Percentiles rank a stretch among this genome's conserved stretches.
These are phyloP conservation scores for Pogonocherus hispidulus DNA, from an alignment of 2,888 invertebrate species.

Conservation along the genomic window DNA sequence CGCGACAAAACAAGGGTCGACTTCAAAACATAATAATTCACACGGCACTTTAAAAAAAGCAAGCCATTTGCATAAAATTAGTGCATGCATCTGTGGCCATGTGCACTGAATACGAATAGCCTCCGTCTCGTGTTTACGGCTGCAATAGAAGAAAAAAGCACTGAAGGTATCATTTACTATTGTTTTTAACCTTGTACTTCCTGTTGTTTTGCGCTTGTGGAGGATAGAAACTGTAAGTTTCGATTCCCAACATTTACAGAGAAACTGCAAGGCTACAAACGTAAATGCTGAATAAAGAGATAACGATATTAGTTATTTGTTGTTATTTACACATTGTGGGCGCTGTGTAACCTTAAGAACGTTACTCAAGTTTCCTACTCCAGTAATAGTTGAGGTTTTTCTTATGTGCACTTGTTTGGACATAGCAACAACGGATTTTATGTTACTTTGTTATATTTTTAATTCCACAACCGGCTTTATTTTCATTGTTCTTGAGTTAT, in stretches of 20 bases:
- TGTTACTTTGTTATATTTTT: no score
- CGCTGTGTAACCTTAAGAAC: constrained; percentile 25
- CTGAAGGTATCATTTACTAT: constrained; percentile 36
- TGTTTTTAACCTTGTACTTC: constrained; percentile 37
- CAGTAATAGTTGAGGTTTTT: neutral
- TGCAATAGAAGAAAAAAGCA: constrained; percentile 22
- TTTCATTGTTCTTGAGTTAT: no score
- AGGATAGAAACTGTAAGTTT: constrained; percentile 22
- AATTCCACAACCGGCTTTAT: no score
- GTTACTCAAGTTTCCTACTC: constrained; percentile 18
- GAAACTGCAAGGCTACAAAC: constrained; percentile 30
- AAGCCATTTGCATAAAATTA: constrained; percentile 28
- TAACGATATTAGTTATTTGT: constrained; percentile 13
- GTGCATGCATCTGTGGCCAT: constrained; percentile 35
- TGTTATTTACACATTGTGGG: constrained; percentile 19
- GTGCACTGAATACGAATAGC: constrained; percentile 33
- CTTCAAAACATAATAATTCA: constrained; percentile 3
- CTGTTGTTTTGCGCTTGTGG: constrained; percentile 31
- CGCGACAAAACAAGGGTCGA: constrained; percentile 9
- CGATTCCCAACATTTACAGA: constrained; percentile 20
- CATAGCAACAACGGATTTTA: no score
- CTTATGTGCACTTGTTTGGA: neutral
- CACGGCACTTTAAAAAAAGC: constrained; percentile 18
- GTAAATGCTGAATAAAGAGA: constrained; percentile 19
- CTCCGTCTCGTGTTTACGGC: constrained; percentile 34